A percentile compares a stretch with the other conserved stretches of the same genome.
Conservation (phyloP, 2,888 invertebrate species). For the Aphidoletes aphidimyza region DNA sequence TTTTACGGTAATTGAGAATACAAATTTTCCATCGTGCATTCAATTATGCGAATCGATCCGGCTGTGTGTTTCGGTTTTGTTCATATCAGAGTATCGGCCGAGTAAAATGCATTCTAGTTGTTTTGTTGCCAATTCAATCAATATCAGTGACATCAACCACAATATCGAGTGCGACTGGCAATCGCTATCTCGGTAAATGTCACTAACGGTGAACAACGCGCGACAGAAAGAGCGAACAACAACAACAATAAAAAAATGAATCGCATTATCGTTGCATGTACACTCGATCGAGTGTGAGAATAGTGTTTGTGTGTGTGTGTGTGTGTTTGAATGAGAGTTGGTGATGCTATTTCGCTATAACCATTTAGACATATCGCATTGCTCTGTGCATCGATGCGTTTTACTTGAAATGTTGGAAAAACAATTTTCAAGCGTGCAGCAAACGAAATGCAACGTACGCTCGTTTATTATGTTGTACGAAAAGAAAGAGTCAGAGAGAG, state of each 20-base stretch:
- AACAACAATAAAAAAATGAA: no score
- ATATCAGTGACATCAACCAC: slow-evolving; percentile 44
- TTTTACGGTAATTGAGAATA: slow-evolving; percentile 1
- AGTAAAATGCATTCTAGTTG: background rate
- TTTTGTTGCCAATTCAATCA: slow-evolving; percentile 32
- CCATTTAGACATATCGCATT: background rate
- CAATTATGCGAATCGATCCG: background rate
- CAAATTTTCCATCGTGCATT: background rate
- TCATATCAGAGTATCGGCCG: background rate
- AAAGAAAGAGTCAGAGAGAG: no score
- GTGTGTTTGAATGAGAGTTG: background rate
- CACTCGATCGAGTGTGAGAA: background rate
- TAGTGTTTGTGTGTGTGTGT: background rate
- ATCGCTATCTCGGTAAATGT: slow-evolving; percentile 43
- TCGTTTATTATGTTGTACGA: background rate
- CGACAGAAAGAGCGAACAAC: no score
- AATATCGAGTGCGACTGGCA: background rate
- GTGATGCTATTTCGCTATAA: background rate
- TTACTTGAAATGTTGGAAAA: slow-evolving; percentile 35
- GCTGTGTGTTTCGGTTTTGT: background rate
- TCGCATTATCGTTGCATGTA: background rate
- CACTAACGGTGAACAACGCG: background rate
- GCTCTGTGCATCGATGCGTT: slow-evolving; percentile 43
- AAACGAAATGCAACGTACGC: background rate
- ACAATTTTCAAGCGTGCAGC: slow-evolving; percentile 4